Base-by-base conservation (phyloP, 2,797 vertebrate genomes). In the Cygnus olor region DNA sequence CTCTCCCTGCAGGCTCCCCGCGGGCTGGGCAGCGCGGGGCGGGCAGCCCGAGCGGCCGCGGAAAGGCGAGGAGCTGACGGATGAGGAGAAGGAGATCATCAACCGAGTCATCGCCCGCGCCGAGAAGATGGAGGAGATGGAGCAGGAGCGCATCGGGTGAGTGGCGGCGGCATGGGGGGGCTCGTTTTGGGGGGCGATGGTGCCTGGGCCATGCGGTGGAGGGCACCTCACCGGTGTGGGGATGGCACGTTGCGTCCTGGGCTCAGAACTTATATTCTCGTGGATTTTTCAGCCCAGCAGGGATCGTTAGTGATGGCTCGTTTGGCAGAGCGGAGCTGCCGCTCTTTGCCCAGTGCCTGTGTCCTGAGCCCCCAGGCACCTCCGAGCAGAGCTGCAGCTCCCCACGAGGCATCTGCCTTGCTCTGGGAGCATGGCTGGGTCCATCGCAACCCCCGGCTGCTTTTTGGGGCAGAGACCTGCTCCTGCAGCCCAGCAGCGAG, bases 61-160 rank as follows among this genome's bases (percentile, higher is more conserved):
- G 92, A 98, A 98, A 89, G 79, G 96, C 8, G 99, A 98, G 76
- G 99, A 99, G 88, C 98, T 99, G 97, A 99, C 99, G 0, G 99
- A 99, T 3, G 99, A 99, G 95, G 99, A 99, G 97, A 99, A 99
- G 97, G 98, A 99, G 96, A 99, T 99, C 90, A 99, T 99, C 98
- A 99, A 99, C 98, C 68, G 98, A 0, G 99, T 99, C 27, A 98
- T 99, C 8, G 98, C 98, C 18, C 98, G 99, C 1, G 99, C 99
- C 0, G 98, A 99, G 97, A 98, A 98, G 95, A 99, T 99, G 98
- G 99, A 99, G 94, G 98, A 97, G 93, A 98, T 98, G 98, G 99
- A 99, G 96, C 98, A 99, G 93, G 97, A 99, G 88, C 98, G 99
- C 63, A 99, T 99, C 0, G 98, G 98, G 99, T 99, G 95, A 98